Conservation (phyloP, 2,797 vertebrate genomes). For the Lycodopsis pacificus region DNA sequence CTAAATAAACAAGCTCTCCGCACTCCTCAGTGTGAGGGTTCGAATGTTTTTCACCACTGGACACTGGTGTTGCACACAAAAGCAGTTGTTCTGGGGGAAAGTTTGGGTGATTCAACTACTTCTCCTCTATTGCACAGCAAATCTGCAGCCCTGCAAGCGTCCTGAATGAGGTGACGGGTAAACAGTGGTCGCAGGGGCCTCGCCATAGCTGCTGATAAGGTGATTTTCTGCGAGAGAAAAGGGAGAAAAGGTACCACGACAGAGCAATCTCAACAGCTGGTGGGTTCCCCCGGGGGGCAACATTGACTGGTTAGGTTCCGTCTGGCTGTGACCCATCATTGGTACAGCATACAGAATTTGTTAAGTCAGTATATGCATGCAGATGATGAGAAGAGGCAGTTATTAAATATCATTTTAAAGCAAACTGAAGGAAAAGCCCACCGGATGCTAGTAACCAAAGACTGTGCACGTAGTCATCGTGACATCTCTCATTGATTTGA, state of each 20-base stretch:
- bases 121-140: constrained; percentile 31
- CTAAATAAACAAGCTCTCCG: constrained; percentile 77
- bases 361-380: not conserved
- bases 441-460: too few species aligned
- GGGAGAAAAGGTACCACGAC: constrained; percentile 49
- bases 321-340: constrained; percentile 40
- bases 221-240: constrained; percentile 59
- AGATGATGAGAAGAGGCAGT: constrained; percentile 8
- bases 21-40: constrained; percentile 40
- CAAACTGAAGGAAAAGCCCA: constrained; percentile 16
- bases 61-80: constrained; percentile 34
- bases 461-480: too few species aligned
- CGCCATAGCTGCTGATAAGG: constrained; percentile 62
- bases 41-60: constrained; percentile 19
- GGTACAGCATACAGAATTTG: constrained; percentile 13
- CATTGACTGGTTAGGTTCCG: constrained; percentile 44
- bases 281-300: constrained; percentile 53
- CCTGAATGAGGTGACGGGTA: constrained; percentile 59
- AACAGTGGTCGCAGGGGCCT: constrained; percentile 61
- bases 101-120: constrained; percentile 32
- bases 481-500: too few species aligned
- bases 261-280: constrained; percentile 65
- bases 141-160: constrained; percentile 47
- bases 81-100: constrained; percentile 27
- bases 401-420: not conserved